Evolutionary conservation across 2,888 invertebrate species (phyloP).

Genomic region (Melinaea marsaeus): DNA sequence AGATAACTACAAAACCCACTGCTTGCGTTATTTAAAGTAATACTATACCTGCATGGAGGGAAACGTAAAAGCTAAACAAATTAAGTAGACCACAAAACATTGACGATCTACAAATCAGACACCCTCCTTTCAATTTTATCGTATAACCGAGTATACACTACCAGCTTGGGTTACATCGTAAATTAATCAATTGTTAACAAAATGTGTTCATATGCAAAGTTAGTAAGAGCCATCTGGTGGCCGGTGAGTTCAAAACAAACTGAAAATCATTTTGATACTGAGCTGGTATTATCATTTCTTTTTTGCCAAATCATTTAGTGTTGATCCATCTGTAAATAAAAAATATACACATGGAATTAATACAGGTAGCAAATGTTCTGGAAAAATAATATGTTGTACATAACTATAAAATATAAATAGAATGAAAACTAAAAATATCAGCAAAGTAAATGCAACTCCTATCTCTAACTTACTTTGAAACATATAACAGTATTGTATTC

Average conservation of each 20-base stretch:
- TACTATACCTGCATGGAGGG: constrained; percentile 57
- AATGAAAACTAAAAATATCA: no score
- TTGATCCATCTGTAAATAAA: constrained; percentile 67
- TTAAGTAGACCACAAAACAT: constrained; percentile 6
- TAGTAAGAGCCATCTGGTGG: constrained; percentile 36
- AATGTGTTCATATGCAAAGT: constrained; percentile 68
- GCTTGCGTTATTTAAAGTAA: constrained; percentile 65
- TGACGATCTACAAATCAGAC: neutral
- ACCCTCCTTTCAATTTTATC: neutral
- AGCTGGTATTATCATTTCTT: constrained; percentile 45
- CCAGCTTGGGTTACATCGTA: no score
- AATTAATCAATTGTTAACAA: constrained; percentile 68
- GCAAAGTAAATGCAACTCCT: no score
- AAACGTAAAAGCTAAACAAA: constrained; percentile 39
- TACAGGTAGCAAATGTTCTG: no score
- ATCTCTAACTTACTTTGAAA: no score
- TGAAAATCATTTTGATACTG: constrained; percentile 43
- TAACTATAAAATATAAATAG: no score
- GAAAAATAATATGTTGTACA: no score
- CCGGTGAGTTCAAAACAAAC: constrained; percentile 27
- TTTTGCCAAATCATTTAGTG: constrained; percentile 54
- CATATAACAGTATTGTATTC: no score
- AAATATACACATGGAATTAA: constrained; percentile 27
- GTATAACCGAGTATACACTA: neutral
- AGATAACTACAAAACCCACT: constrained; percentile 37